Conservation (phyloP, 2,797 vertebrate genomes). For the Hybognathus amarus region DNA sequence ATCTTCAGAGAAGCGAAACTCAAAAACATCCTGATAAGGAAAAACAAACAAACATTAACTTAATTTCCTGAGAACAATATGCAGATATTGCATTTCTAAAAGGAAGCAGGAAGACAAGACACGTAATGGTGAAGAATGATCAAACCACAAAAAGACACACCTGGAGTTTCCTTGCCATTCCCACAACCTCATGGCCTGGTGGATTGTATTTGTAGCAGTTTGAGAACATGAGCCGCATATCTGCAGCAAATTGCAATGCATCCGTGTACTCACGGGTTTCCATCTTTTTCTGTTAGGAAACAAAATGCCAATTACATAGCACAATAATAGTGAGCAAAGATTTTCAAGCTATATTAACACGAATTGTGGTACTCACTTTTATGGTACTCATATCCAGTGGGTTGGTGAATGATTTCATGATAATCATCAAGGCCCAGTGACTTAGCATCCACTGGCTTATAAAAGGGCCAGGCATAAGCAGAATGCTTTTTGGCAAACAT, state of each 20-base stretch:
- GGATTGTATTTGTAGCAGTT: constrained; percentile 89
- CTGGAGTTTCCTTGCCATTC: constrained; percentile 91
- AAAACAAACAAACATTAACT: neutral
- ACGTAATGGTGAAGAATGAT: neutral
- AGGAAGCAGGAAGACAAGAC: neutral
- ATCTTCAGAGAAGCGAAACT: constrained; percentile 85
- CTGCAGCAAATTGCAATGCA: constrained; percentile 86
- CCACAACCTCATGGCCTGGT: constrained; percentile 85
- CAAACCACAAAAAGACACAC: constrained; percentile 66
- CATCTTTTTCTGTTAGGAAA: constrained; percentile 83
- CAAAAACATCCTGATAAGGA: constrained; percentile 87
- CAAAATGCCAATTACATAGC: neutral
- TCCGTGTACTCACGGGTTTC: constrained; percentile 83
- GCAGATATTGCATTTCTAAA: neutral
- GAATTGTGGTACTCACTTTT: constrained; percentile 76
- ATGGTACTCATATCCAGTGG: constrained; percentile 88
- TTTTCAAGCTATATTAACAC: neutral
- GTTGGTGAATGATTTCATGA: constrained; percentile 80
- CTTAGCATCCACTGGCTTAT: constrained; percentile 78
- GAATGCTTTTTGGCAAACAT: constrained; percentile 89
- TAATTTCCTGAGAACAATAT: neutral
- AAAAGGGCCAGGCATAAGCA: constrained; percentile 89
- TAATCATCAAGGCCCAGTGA: constrained; percentile 80
- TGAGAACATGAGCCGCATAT: constrained; percentile 92
- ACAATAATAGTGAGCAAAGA: neutral